Evolutionary conservation across 1,140 invertebrate species (phyloP), one percentile per base, ranked within the genome.

Genomic region (Archivesica marissinica): DNA sequence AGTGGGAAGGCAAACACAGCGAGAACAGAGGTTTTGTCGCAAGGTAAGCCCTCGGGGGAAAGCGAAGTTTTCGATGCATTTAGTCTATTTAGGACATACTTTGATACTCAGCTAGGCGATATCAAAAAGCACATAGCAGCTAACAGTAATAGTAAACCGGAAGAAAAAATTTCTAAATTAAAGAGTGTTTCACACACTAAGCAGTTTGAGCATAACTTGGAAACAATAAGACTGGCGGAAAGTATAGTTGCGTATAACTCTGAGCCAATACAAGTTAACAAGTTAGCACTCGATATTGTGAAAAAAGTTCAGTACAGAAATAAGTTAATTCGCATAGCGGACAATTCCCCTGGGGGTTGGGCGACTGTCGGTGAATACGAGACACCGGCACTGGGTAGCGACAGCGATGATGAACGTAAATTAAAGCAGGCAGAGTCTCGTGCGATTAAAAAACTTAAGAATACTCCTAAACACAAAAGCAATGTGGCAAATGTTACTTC

Each of bases 341-440:
- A 72, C 3, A 47, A 1, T 28, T 72, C 68, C n/a, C 61, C 61
- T n/a, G 61, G 61, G 61, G 33, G 61, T 20, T 66, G 61, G 61
- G 61, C 61, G 20, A 41, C 68, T 20, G 41, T 47, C n/a, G 1
- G 41, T 1, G 68, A 72, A 23, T 72, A 72, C 41, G 68, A 72
- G 68, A 72, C 9, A 25, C 68, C 41, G 1, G 20, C 66, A 11
- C 39, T 72, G 30, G 68, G 68, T 15, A 47, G 41, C 41, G 68
- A 72, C 20, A 72, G 68, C 28, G 38, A 72, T 1, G 38, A 72
- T n/a, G 68, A 72, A 38, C 35, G 39, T 11, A 35, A 23, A 23
- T 35, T 66, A 1, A 66, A 66, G n/a, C n/a, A 30, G 6, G 68
- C 68, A 6, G 68, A 72, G 50, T 28, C 6, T 39, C 44, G 33